phyloP scores from a whole-genome alignment of 2,113 vertebrate species.

The Elachura formosa region DNA sequence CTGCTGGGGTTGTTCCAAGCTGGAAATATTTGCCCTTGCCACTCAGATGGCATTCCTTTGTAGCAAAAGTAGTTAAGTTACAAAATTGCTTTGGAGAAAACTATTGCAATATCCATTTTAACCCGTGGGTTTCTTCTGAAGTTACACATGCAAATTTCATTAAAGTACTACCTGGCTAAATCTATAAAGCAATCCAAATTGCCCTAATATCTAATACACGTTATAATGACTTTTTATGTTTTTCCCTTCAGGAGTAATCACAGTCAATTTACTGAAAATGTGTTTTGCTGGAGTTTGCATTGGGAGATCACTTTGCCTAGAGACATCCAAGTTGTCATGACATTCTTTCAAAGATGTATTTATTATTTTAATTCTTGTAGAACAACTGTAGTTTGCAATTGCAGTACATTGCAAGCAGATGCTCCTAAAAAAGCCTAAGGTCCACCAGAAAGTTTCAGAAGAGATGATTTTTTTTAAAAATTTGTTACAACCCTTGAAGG shows the following conservation, averaged over 20 bases:
- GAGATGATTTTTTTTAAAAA: not conserved
- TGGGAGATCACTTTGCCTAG: conserved; percentile 23
- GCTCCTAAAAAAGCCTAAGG: not conserved
- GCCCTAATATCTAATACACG: conserved; percentile 30
- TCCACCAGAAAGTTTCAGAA: not conserved
- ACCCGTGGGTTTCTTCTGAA: not conserved
- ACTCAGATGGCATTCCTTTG: not conserved
- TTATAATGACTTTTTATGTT: conserved; percentile 50
- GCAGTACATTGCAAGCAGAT: not conserved
- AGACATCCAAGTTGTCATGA: conserved; percentile 11
- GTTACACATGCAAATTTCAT: not conserved
- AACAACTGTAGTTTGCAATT: not conserved
- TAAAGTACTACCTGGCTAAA: conserved; percentile 11
- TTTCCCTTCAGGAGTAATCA: conserved; percentile 30
- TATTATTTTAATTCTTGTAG: not conserved
- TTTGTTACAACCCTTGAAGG: not conserved
- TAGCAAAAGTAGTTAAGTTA: not conserved
- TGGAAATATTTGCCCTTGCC: not conserved
- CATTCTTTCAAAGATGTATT: not conserved
- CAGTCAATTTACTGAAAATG: conserved; percentile 53
- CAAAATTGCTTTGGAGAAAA: not conserved
- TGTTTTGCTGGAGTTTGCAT: not conserved
- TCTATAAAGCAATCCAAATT: conserved; percentile 46
- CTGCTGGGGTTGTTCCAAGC: not conserved
- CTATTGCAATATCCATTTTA: not conserved